Base-by-base conservation (phyloP, 1,140 invertebrate genomes). In the Atopsyche davidsoni region DNA sequence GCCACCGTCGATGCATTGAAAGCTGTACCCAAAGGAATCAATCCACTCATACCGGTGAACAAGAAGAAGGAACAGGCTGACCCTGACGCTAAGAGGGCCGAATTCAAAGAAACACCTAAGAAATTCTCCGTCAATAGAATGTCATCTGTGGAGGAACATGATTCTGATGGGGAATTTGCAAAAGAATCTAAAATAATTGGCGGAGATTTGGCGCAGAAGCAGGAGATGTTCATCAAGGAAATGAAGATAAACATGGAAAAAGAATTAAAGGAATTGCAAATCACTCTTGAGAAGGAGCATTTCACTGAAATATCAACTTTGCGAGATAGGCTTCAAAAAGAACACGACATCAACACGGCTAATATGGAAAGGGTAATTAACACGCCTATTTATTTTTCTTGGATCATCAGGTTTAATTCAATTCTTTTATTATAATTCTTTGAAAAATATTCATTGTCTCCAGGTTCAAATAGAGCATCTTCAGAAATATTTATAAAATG, bases 271-370 rank as follows among this genome's bases (percentile, higher is more conserved):
- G 72, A 75, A 23, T 63, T 75, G 2, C 71, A 75, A 53, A 67
- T 74, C 19, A 75, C 70, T 51, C 66, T 78, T 52, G 68, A 78
- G 52, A 69, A 67, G 43, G 73, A 79, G 13, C 59, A 76, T 49
- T 66, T 75, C 61, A 70, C 32, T 67, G 64, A 67, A 68, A 58
- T 70, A 62, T 53, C 60, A 35, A 59, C 62, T 40, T 65, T 65
- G 31, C 71, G 67, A 52, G 60, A 62, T 2, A 57, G 70, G 19
- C 24, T 78, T 3, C 64, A 75, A 18, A 67, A 73, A 23, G 76
- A 76, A 25, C 65, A 68, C 2, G 54, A 59, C 2, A 67, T 70
- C 24, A 73, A 82, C 53, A 74, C 73, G 40, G 52, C 59, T 16
- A 68, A 75, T 43, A 53, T 82, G 35, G 72, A 81, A 55, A 65